phyloP scores from a whole-genome alignment of 2,797 vertebrate genomes.

The Cetoscarus ocellatus region DNA sequence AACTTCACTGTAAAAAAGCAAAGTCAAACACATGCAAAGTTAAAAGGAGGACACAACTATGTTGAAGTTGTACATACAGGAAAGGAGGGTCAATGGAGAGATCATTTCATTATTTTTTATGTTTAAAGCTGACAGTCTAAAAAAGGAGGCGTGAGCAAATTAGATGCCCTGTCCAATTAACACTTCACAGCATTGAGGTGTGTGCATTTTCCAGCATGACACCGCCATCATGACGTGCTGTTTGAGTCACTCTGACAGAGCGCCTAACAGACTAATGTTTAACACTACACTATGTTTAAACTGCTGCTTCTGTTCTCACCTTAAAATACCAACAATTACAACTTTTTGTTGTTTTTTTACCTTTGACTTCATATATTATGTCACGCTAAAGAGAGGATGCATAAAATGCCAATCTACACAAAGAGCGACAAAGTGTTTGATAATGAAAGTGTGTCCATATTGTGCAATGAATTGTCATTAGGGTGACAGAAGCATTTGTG shows the following conservation, averaged over 20 bases:
- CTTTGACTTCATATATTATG: neutral
- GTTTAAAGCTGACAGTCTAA: constrained; percentile 74
- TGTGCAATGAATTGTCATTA: constrained; percentile 30
- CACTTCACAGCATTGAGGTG: constrained; percentile 81
- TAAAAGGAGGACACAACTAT: constrained; percentile 9
- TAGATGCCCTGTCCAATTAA: constrained; percentile 85
- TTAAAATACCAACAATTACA: constrained; percentile 5
- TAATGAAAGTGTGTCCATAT: constrained; percentile 2
- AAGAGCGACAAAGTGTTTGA: constrained; percentile 1
- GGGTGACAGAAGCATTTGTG: constrained; percentile 28
- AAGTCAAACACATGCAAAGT: constrained; percentile 3
- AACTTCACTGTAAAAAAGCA: neutral
- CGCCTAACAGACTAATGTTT: constrained; percentile 48
- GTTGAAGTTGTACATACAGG: constrained; percentile 16
- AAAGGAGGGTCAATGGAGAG: constrained; percentile 26
- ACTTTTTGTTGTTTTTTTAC: neutral
- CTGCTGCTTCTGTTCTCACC: neutral
- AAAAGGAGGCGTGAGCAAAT: constrained; percentile 77
- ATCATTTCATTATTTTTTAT: constrained; percentile 73
- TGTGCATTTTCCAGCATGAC: constrained; percentile 77
- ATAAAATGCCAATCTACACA: neutral
- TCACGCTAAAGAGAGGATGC: neutral
- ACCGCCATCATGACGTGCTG: constrained; percentile 64
- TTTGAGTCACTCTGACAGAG: constrained; percentile 65
- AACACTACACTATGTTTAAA: neutral